A percentile compares a stretch with the other conserved stretches of the same genome.
Conservation (phyloP, 2,888 invertebrate genomes). For the Tetanocera ferruginea region DNA sequence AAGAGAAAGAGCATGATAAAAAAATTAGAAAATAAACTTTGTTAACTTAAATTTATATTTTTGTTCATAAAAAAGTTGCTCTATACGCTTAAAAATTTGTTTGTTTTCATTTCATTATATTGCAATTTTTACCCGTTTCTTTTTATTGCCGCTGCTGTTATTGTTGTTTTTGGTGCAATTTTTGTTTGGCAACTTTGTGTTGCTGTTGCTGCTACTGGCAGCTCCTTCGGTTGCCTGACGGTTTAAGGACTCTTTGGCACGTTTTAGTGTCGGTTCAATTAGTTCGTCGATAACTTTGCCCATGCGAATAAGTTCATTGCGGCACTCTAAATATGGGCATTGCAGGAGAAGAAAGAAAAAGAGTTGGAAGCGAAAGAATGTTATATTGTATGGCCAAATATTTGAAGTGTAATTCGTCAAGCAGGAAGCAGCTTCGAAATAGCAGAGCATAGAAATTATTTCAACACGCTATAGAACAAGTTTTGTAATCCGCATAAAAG, state of each 20-base stretch:
- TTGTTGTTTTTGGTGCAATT: background rate
- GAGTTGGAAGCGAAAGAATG: background rate
- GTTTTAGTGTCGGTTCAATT: slow-evolving; percentile 59
- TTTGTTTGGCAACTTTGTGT: background rate
- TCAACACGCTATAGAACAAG: no score
- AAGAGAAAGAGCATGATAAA: background rate
- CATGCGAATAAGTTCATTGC: slow-evolving; percentile 64
- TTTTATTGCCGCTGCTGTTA: slow-evolving; percentile 1
- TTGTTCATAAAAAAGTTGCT: background rate
- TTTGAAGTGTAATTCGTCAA: background rate
- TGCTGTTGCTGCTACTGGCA: background rate
- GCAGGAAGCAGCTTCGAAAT: background rate
- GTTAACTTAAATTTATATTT: slow-evolving; percentile 5
- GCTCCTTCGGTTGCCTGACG: slow-evolving; percentile 39
- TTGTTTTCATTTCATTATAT: background rate
- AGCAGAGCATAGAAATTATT: no score
- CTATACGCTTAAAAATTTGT: background rate
- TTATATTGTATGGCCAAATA: background rate
- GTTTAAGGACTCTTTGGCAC: slow-evolving; percentile 44
- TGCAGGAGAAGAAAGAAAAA: background rate
- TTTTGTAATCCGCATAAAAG: no score
- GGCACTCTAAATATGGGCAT: slow-evolving; percentile 55
- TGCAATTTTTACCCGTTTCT: slow-evolving; percentile 13
- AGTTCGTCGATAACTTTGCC: slow-evolving; percentile 66
- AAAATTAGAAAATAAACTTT: background rate